Evolutionary conservation across 2,797 vertebrate species (phyloP).

Genomic region (Sebastiscus albofasciatus): DNA sequence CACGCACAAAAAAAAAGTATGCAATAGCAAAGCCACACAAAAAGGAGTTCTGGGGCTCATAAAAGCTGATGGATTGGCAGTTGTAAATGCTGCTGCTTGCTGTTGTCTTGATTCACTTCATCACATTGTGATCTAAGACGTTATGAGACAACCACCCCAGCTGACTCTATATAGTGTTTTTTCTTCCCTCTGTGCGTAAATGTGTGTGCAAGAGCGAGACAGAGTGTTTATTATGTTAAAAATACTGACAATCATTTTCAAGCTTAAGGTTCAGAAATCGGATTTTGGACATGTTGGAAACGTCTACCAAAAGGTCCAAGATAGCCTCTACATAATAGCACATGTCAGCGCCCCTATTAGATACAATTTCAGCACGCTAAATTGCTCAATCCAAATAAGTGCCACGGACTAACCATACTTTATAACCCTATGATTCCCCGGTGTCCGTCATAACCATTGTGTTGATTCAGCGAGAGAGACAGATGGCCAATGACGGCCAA

Average conservation of each 20-base stretch:
- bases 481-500: conserved; percentile 38
- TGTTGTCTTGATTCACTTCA: conserved; percentile 61
- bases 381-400: conserved; percentile 29
- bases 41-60: conserved; percentile 59
- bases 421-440: conserved; percentile 21
- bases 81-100: conserved; percentile 61
- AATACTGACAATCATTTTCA: conserved; percentile 13
- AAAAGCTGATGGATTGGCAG: conserved; percentile 60
- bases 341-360: conserved; percentile 4
- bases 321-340: neutral
- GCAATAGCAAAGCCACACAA: conserved; percentile 53
- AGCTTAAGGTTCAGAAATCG: neutral
- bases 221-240: conserved; percentile 1
- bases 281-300: neutral
- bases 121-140: conserved; percentile 45
- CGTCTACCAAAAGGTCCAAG: neutral
- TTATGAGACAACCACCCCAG: conserved; percentile 28
- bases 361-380: neutral
- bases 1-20: conserved; percentile 30
- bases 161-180: conserved; percentile 2
- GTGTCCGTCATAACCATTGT: conserved; percentile 29
- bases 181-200: neutral
- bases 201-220: neutral
- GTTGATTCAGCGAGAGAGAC: conserved; percentile 52
- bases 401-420: neutral